Evolutionary conservation across 2,113 vertebrate genomes (phyloP).

Genomic region (Tetrao urogallus): DNA sequence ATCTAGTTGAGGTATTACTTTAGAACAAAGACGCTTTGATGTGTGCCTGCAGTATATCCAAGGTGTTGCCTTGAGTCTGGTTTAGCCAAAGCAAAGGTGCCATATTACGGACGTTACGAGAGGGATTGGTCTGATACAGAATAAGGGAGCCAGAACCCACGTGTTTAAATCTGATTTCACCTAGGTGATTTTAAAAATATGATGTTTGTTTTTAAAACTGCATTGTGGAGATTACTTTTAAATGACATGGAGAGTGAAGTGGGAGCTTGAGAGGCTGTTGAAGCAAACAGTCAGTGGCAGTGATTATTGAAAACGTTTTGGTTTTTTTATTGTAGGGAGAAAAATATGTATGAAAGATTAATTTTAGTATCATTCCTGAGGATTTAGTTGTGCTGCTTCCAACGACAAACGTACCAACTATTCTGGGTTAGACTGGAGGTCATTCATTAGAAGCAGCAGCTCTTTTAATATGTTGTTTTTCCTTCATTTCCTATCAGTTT

Average conservation of each 20-base stretch:
- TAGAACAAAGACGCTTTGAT: background rate
- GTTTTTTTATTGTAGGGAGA: background rate
- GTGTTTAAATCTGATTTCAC: background rate
- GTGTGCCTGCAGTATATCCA: background rate
- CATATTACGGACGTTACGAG: rapidly evolving
- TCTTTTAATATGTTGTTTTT: background rate
- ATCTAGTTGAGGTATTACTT: background rate
- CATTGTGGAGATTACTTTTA: background rate
- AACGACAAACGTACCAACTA: background rate
- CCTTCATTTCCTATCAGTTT: background rate
- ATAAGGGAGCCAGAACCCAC: background rate
- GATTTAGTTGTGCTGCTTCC: background rate
- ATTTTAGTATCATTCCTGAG: background rate
- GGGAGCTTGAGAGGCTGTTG: background rate
- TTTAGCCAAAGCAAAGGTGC: background rate
- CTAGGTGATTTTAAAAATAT: background rate
- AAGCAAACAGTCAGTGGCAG: background rate
- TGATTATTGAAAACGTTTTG: background rate
- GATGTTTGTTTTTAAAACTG: background rate
- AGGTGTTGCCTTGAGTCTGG: background rate
- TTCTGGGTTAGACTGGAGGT: background rate
- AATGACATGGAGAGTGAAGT: background rate
- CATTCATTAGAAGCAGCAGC: background rate
- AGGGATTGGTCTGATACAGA: background rate
- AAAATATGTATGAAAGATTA: background rate